A percentile compares a stretch with the other conserved stretches of the same genome.
Conservation (phyloP, 2,888 invertebrate genomes). For the Mimas tiliae region DNA sequence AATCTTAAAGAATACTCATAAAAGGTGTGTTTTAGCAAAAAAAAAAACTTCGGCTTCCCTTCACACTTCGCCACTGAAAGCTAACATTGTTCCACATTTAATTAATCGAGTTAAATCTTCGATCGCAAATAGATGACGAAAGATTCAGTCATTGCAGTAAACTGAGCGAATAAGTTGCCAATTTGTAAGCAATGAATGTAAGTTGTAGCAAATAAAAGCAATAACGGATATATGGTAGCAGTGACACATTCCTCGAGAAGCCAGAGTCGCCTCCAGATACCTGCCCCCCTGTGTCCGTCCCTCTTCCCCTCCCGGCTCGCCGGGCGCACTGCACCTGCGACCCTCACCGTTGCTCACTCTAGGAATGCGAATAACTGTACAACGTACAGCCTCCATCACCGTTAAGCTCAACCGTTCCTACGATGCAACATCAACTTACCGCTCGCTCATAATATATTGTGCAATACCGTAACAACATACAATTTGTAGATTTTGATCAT, state of each 20-base stretch:
- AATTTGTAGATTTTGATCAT: slow-evolving; percentile 49
- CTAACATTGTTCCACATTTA: neutral
- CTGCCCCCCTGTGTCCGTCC: slow-evolving; percentile 61
- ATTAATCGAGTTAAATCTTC: neutral
- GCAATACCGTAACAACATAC: slow-evolving; percentile 54
- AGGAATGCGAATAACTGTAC: slow-evolving; percentile 79
- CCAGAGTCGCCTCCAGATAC: slow-evolving; percentile 37
- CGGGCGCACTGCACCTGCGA: slow-evolving; percentile 53
- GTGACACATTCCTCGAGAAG: slow-evolving; percentile 50
- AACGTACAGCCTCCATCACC: slow-evolving; percentile 73
- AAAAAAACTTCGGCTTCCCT: too few relatives aligned
- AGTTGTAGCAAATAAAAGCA: slow-evolving; percentile 42
- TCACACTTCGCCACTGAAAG: neutral
- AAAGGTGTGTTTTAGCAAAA: too few relatives aligned
- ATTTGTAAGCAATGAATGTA: slow-evolving; percentile 26
- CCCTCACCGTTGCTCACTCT: slow-evolving; percentile 58
- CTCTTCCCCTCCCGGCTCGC: slow-evolving; percentile 38
- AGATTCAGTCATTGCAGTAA: neutral
- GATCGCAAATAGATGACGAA: neutral
- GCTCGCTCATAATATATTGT: slow-evolving; percentile 52
- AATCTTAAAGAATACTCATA: too few relatives aligned
- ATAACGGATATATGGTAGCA: slow-evolving; percentile 51
- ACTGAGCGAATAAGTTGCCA: neutral
- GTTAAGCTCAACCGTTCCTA: slow-evolving; percentile 70
- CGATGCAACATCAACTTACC: slow-evolving; percentile 55